phyloP scores from a whole-genome alignment of 2,797 vertebrate species.

The Leucoraja ocellata region DNA sequence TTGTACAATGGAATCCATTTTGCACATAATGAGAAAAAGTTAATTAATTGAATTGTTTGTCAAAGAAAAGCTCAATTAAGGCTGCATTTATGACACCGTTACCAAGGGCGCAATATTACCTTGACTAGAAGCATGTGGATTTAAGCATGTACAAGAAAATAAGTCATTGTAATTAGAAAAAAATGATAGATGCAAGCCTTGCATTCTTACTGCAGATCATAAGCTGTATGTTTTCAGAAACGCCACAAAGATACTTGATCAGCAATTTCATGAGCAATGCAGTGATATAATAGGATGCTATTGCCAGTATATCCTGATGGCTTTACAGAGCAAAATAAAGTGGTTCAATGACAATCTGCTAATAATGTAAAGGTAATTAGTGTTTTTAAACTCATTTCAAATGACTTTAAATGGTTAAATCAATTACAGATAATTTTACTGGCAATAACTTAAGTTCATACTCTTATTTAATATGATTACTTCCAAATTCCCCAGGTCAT shows the following conservation, averaged over 20 bases:
- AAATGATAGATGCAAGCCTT: slow-evolving; percentile 3
- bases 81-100: background rate
- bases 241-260: background rate
- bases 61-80: background rate
- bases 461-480: slow-evolving; percentile 31
- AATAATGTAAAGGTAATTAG: slow-evolving; percentile 38
- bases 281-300: background rate
- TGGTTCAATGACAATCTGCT: slow-evolving; percentile 40
- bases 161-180: background rate
- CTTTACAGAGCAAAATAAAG: slow-evolving; percentile 40
- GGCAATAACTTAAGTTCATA: slow-evolving; percentile 36
- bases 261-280: slow-evolving; percentile 7
- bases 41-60: background rate
- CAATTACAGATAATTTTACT: slow-evolving; percentile 36
- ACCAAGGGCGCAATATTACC: background rate
- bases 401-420: slow-evolving; percentile 39
- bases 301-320: slow-evolving; percentile 27
- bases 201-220: background rate
- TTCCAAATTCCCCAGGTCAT: slow-evolving; percentile 24
- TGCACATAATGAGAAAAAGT: background rate
- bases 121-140: background rate
- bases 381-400: slow-evolving; percentile 26
- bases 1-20: slow-evolving; percentile 22
- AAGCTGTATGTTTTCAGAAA: background rate
- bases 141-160: background rate